Conservation (phyloP, 2,888 invertebrate genomes). For the Alloscopus bannaensis region DNA sequence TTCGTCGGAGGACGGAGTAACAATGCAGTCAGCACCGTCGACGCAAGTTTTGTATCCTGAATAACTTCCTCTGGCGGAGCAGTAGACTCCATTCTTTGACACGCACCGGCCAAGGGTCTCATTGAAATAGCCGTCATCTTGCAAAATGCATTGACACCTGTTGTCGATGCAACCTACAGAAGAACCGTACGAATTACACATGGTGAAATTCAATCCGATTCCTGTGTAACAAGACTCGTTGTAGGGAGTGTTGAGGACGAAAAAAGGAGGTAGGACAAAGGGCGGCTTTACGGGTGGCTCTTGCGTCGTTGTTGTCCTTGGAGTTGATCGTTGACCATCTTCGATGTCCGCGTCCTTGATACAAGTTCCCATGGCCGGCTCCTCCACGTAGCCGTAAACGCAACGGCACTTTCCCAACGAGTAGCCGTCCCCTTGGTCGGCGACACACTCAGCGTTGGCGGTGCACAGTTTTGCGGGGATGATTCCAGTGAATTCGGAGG, state of each 20-base stretch:
- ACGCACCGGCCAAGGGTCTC: not conserved
- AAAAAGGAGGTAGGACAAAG: not conserved
- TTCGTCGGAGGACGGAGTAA: not conserved
- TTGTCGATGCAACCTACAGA: conserved; percentile 4
- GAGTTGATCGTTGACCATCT: not conserved
- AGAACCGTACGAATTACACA: not conserved
- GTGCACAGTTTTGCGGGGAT: conserved; percentile 37
- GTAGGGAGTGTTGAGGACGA: not conserved
- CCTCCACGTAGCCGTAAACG: conserved; percentile 24
- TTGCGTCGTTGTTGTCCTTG: conserved; percentile 19
- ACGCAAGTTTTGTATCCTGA: conserved; percentile 9
- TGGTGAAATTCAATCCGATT: not conserved
- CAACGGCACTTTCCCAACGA: conserved; percentile 48
- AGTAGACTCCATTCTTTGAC: not conserved
- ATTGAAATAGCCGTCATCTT: conserved; percentile 1
- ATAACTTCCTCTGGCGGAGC: not conserved
- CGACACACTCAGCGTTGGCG: conserved; percentile 22
- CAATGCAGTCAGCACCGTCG: conserved; percentile 4
- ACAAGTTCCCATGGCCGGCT: not conserved
- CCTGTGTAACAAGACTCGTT: not conserved
- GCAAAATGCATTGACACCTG: conserved; percentile 10
- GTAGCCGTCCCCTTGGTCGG: conserved; percentile 18
- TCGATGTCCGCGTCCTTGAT: not conserved
- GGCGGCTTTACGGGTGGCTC: not conserved
- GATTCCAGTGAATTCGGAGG: conserved; percentile 14